Evolutionary conservation across 1,140 invertebrate genomes (phyloP), one percentile per base, ranked within the genome.

Genomic region (Drosophila hydei): DNA sequence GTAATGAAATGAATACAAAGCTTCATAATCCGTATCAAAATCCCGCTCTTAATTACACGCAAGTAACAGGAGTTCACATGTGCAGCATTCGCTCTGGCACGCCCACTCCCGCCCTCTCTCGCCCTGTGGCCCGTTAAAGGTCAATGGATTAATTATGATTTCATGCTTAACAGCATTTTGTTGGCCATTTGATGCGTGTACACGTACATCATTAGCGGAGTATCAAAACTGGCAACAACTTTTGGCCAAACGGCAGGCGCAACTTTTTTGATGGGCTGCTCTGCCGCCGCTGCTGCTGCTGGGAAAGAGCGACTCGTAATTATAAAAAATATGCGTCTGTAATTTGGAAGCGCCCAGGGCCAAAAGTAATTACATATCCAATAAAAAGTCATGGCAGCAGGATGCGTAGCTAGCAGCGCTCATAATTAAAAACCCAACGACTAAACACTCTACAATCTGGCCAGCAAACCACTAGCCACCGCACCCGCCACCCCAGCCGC

Each of bases 311-410:
- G 63, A 18, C 59, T 65, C 63, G 68, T 87, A 87, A 87, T 88
- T 88, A 87, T 88, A 87, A 88, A 87, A 87, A 81, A 87, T 81
- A 88, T 88, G 75, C 71, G 65, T 77, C 71, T 62, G 52, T 67
- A 77, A 70, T 70, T 69, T 51, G 45, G 51, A 42, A 60, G 27
- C 21, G 75, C 71, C 67, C 8, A 45, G 58, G 61, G 62, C 63
- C 21, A 48, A 75, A 84, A 75, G 83, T 87, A 87, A 87, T 87
- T 87, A 88, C 83, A 88, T 76, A 74, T 87, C 81, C 72, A 81
- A 88, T 87, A 87, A 88, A 88, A 87, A 83, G 62, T 87, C 72
- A 78, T 77, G 72, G 48, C 47, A 54, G 59, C 43, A 40, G 25
- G 51, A 38, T 55, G 62, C 54, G 23, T 16, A 14, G 75, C 47